Percentiles rank a stretch among this genome's conserved stretches.
Evolutionary conservation across 2,888 invertebrate species (phyloP).

Genomic region (Exephanes ischioxanthus): DNA sequence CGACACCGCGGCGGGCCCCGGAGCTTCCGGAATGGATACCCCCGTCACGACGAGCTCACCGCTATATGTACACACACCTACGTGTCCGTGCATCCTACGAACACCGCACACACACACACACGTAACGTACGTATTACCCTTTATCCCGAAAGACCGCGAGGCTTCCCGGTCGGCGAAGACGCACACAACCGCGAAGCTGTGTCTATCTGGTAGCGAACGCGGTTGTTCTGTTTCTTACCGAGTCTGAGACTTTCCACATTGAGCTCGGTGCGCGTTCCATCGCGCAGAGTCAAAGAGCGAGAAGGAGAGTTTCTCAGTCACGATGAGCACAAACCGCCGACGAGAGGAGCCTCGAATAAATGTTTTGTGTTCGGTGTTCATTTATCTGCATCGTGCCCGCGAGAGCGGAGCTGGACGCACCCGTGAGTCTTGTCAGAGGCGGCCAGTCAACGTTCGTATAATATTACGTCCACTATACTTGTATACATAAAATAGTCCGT

Average conservation of each 20-base stretch:
- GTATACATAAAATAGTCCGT: constrained; percentile 1
- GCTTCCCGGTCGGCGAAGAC: constrained; percentile 67
- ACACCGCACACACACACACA: constrained; percentile 7
- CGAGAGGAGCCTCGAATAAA: constrained; percentile 54
- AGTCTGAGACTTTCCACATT: constrained; percentile 37
- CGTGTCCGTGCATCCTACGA: neutral
- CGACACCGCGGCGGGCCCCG: constrained; percentile 67
- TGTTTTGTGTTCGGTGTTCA: constrained; percentile 66
- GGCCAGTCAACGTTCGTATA: constrained; percentile 33
- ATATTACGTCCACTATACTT: constrained; percentile 12
- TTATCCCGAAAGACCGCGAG: constrained; percentile 70
- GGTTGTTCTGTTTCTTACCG: constrained; percentile 36
- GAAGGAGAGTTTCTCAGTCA: constrained; percentile 57
- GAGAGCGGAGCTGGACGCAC: constrained; percentile 35
- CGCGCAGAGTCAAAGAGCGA: constrained; percentile 39
- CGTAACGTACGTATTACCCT: constrained; percentile 66
- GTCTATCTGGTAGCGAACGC: constrained; percentile 26
- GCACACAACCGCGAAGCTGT: neutral
- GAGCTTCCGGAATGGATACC: constrained; percentile 80
- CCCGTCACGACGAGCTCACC: constrained; percentile 74
- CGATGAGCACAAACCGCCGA: constrained; percentile 49
- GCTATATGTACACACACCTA: constrained; percentile 1
- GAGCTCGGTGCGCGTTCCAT: constrained; percentile 27
- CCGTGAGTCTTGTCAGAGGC: constrained; percentile 19
- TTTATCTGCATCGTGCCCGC: constrained; percentile 62